phyloP scores from a whole-genome alignment of 2,797 vertebrate species.

The Coccyzus lansbergi region DNA sequence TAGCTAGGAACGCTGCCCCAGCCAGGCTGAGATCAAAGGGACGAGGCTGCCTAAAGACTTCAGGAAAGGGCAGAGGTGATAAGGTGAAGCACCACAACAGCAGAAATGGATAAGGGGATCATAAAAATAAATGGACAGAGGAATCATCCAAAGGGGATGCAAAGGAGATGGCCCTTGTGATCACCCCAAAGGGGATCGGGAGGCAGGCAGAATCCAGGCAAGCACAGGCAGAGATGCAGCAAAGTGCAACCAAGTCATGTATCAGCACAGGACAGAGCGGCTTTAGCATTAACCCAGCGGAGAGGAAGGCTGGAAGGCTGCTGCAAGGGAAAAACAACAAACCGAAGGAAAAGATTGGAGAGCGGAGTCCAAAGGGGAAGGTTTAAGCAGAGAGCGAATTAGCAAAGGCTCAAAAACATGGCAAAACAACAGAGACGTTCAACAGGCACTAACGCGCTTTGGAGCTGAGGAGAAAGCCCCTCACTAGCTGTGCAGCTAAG shows the following conservation, averaged over 20 bases:
- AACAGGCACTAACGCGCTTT: background rate
- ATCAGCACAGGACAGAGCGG: background rate
- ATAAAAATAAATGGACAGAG: too few species aligned
- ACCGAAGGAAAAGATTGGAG: background rate
- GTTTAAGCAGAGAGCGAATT: background rate
- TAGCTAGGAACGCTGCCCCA: background rate
- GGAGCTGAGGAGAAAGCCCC: conserved; percentile 26
- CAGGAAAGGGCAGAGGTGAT: background rate
- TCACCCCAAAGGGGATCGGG: background rate
- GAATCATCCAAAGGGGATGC: too few species aligned
- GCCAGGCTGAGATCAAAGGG: background rate
- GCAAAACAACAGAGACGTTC: conserved; percentile 39
- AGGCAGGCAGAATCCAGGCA: background rate
- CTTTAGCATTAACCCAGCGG: background rate
- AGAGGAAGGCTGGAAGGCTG: background rate
- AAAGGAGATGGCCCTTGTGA: background rate
- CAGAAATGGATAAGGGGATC: background rate
- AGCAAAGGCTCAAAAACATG: background rate
- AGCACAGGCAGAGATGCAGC: background rate
- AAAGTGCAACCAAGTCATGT: background rate
- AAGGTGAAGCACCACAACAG: background rate
- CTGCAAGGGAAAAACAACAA: conserved; percentile 2
- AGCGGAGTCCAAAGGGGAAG: background rate
- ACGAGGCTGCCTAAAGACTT: background rate
- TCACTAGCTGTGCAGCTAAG: background rate